These are phyloP conservation scores for Taxidea taxus DNA, from an alignment of 2,113 vertebrate genomes.

Conservation along the genomic window DNA sequence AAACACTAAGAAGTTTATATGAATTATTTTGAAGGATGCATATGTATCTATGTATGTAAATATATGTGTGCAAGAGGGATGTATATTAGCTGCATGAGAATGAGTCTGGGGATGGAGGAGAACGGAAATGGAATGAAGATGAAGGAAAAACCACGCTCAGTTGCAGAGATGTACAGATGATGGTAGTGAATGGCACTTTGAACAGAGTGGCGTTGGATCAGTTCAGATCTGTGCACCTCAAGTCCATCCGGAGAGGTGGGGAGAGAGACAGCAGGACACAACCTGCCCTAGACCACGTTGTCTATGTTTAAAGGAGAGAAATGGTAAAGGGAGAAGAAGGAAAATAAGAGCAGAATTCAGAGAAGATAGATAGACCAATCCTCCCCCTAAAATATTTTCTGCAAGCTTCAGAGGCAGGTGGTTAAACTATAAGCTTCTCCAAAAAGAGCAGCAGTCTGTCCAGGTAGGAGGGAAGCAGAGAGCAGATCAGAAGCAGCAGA, in stretches of 20 bases:
- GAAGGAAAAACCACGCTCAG: not conserved
- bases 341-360: not conserved
- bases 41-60: not conserved
- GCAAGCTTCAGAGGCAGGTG: not conserved
- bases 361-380: not conserved
- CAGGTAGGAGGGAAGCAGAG: not conserved
- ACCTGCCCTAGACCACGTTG: not conserved
- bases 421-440: not conserved
- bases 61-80: not conserved
- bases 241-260: not conserved
- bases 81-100: not conserved
- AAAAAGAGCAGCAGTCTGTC: not conserved
- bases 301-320: not conserved
- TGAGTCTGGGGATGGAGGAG: not conserved
- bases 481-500: not conserved
- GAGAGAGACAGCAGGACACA: not conserved
- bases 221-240: not conserved
- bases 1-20: not conserved
- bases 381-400: too few species aligned
- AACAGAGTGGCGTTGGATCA: too few species aligned
- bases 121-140: not conserved
- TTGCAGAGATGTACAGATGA: not conserved
- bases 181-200: accelerated
- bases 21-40: not conserved
- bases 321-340: too few species aligned